Evolutionary conservation across 2,888 invertebrate species (phyloP).

Genomic region (Pyrgus malvae): DNA sequence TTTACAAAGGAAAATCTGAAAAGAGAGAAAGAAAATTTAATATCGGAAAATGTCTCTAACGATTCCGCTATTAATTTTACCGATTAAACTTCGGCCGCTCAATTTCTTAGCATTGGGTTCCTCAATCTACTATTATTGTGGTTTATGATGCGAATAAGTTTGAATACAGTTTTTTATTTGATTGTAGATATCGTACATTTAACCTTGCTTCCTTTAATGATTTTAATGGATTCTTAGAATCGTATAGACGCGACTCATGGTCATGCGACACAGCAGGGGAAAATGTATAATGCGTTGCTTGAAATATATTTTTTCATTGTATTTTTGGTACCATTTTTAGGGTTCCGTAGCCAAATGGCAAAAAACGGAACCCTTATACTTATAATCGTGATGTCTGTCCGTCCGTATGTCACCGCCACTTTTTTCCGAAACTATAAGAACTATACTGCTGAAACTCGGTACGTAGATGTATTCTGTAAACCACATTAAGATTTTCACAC

Average conservation of each 20-base stretch:
- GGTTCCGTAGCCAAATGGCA: too few relatives aligned
- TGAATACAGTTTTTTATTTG: not conserved
- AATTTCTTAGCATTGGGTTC: not conserved
- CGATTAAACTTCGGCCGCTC: not conserved
- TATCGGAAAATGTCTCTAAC: not conserved
- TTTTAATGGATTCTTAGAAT: not conserved
- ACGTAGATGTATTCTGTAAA: too few relatives aligned
- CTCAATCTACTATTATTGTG: not conserved
- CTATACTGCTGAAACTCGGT: too few relatives aligned
- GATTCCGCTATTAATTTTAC: not conserved
- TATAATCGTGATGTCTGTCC: too few relatives aligned
- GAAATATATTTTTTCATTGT: too few relatives aligned
- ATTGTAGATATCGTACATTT: not conserved
- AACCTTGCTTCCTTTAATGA: not conserved
- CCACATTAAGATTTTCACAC: too few relatives aligned
- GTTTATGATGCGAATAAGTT: not conserved
- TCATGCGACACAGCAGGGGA: too few relatives aligned
- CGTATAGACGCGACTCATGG: not conserved
- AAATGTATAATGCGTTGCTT: too few relatives aligned
- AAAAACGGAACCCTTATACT: too few relatives aligned
- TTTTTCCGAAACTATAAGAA: too few relatives aligned
- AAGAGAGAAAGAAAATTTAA: not conserved
- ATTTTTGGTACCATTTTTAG: too few relatives aligned
- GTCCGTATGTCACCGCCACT: too few relatives aligned
- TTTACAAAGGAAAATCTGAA: slow-evolving; percentile 1